Conservation (phyloP, 2,113 vertebrate species). For the Catharus bicknelli region DNA sequence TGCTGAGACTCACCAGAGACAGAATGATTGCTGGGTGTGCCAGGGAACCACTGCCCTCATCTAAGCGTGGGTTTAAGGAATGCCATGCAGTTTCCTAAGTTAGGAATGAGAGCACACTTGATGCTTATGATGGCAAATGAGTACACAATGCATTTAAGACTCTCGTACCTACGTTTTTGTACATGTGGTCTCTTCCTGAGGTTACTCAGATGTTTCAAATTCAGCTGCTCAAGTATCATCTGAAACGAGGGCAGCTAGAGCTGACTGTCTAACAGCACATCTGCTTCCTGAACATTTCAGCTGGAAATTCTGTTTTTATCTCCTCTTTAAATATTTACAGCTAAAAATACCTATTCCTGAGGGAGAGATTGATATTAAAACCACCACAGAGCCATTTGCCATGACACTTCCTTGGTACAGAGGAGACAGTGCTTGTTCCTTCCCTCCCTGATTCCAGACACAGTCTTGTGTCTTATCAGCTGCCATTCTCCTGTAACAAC, state of each 20-base stretch:
- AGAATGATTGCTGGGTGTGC: rapidly evolving
- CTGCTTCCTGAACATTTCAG: background rate
- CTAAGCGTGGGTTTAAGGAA: background rate
- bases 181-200: background rate
- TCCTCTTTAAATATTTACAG: background rate
- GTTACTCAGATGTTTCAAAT: background rate
- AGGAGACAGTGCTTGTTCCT: background rate
- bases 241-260: background rate
- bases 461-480: background rate
- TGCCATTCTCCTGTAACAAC: rapidly evolving
- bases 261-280: background rate
- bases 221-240: background rate
- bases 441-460: background rate
- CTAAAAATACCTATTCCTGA: background rate
- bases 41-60: background rate
- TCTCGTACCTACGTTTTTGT: background rate
- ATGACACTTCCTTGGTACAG: rapidly evolving
- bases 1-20: background rate
- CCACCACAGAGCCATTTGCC: background rate
- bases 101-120: background rate
- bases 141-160: background rate
- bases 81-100: background rate
- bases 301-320: background rate
- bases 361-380: background rate
- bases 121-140: background rate